Evolutionary conservation across 2,888 invertebrate species (phyloP), one percentile per base, ranked within the genome.

Genomic region (Watsonalla binaria): DNA sequence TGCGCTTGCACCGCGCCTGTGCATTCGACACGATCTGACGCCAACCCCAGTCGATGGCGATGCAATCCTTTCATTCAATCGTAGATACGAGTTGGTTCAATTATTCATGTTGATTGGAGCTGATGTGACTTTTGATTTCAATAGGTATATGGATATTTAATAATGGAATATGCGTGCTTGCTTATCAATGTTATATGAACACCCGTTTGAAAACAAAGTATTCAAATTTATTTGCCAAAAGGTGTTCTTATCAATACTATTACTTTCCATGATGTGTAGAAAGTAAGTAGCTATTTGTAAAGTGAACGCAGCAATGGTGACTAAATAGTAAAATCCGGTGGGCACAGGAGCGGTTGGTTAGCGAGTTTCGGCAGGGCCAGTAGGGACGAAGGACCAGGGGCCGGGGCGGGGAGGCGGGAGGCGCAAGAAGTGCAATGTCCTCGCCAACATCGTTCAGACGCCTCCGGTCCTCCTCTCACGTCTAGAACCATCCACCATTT

Each of bases 341-440:
- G 78, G 73, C 68, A 65, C 64, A 72, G 76, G 69, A 66, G 74
- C 70, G 70, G 74, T 78, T 80, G 86, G 82, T 82, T 82, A 84
- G 87, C 84, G 75, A 84, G 85, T 84, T 84, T 86, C 84, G 86
- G 84, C 85, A 80, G 81, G 80, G 77, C 80, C 68, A 62, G 58
- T 70, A 80, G 82, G 82, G 81, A 68, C 72, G 72, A 78, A 84
- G 86, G 84, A 84, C 82, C 78, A 82, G 80, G 76, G 72, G 74
- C 70, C 70, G 60, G 61, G 57, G 70, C 42, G 69, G 72, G 65
- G 69, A 61, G 68, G 72, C 61, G 70, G 76, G 74, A 76, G 66
- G 76, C 65, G 72, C 65, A 70, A 80, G 80, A 88, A 90, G 90
- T 90, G 90, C 90, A 90, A 90, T 87, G 90, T 90, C 90, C 90